These are phyloP conservation scores for Misgurnus anguillicaudatus DNA, from an alignment of 2,113 vertebrate genomes.

Conservation along the genomic window DNA sequence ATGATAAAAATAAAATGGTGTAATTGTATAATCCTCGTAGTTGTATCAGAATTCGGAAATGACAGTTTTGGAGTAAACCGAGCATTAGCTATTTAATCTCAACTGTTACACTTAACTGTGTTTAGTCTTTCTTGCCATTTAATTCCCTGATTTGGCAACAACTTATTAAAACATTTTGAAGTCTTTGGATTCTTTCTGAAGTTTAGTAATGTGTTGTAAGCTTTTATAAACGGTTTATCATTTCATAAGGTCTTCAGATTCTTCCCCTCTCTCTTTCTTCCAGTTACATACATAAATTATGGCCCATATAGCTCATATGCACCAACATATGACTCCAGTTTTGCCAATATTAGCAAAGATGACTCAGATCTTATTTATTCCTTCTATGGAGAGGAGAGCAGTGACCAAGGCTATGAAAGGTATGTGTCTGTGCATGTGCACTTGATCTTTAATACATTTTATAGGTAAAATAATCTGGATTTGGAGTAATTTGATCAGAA, in stretches of 20 bases:
- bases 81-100: neutral
- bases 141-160: neutral
- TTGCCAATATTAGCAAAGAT: constrained; percentile 94
- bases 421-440: constrained; percentile 57
- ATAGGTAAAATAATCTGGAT: too few relatives aligned
- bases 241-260: neutral
- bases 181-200: neutral
- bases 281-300: constrained; percentile 94
- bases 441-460: too few relatives aligned
- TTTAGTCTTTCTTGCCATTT: neutral
- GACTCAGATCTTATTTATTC: constrained; percentile 93
- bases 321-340: constrained; percentile 93
- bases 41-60: neutral
- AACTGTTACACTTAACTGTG: neutral
- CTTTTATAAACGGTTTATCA: neutral
- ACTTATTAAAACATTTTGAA: neutral
- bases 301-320: constrained; percentile 94
- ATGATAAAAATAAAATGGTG: too few relatives aligned
- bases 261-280: neutral
- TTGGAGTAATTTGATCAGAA: too few relatives aligned
- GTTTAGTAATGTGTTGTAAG: neutral
- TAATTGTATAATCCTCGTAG: neutral
- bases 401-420: constrained; percentile 83
- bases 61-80: neutral
- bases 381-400: constrained; percentile 88